Base-by-base conservation (phyloP, 2,888 invertebrate genomes). In the Ophion obscuratus region DNA sequence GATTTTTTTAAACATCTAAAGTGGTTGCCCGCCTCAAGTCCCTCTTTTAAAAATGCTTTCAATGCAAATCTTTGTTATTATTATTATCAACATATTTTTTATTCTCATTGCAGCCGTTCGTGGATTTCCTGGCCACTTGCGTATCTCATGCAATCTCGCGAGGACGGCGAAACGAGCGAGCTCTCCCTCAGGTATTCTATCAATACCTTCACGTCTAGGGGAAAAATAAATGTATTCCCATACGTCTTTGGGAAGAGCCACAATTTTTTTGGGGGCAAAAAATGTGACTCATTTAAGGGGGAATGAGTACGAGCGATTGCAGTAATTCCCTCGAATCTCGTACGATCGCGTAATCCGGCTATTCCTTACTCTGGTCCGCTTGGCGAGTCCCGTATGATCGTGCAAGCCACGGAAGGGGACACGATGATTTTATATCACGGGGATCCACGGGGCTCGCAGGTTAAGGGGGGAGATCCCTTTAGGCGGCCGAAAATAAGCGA, bases 61-160 rank as follows among this genome's bases (percentile, higher is more conserved):
- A 62, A 74, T 4, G 24, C 62, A 53, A 70, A 17, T 27, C 5
- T 6, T 10, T 11, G 2, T 5, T 2, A 36, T 40, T 27, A 17
- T 14, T 11, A 44, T 74, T 47, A 47, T 75, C 27, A 27, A 11
- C 24, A n/a, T 4, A 20, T 64, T 47, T 64, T 27, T 53, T 17
- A 53, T 94, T 94, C 36, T 36, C 17, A 14, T 94, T 94, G 74
- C 94, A 97, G 97, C 83, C 97, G 96, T 88, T 97, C 98, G 0
- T 98, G 98, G 98, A 98, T 98, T 91, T 98, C 98, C 93, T 98
- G 98, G 98, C 98, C 98, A 5, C 95, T 98, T 84, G 98, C 97
- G 10, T 97, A 98, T 93, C 96, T 98, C 91, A 97, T 98, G 94
- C 97, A 97, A 93, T 97, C 97, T 89, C 97, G 96, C 80, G 96